Evolutionary conservation across 1,140 invertebrate genomes (phyloP).

Genomic region (Polyergus mexicanus): DNA sequence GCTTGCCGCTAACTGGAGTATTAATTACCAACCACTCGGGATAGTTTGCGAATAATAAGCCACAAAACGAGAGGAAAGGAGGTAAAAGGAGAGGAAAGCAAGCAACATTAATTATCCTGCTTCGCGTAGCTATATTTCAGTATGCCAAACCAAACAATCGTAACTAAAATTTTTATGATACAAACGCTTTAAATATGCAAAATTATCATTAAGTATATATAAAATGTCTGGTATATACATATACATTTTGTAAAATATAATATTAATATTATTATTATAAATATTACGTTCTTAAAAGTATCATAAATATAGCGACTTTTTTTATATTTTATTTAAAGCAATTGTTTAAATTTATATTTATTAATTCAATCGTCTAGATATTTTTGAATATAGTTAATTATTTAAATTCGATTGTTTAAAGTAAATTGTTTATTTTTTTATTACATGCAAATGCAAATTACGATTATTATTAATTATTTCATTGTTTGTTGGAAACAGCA

Average conservation of each 20-base stretch:
- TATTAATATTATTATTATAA: constrained; percentile 4
- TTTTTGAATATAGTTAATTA: background rate
- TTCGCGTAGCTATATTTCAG: constrained; percentile 8
- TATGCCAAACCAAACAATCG: background rate
- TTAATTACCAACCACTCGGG: constrained; percentile 44
- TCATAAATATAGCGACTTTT: background rate
- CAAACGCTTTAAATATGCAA: background rate
- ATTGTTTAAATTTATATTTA: background rate
- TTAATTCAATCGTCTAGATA: background rate
- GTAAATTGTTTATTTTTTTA: too few relatives aligned
- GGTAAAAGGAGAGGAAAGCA: background rate
- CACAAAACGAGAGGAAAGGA: background rate
- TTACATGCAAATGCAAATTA: background rate
- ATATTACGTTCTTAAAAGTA: background rate
- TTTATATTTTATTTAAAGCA: background rate
- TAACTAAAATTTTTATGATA: constrained; percentile 3
- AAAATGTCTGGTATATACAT: background rate
- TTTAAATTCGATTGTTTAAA: background rate
- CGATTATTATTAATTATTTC: constrained; percentile 11
- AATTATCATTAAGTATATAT: background rate
- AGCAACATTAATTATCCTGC: constrained; percentile 49
- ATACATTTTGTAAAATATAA: background rate
- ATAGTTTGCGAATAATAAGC: constrained; percentile 47
- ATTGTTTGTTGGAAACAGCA: background rate
- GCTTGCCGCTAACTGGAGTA: constrained; percentile 25